A percentile compares a stretch with the other conserved stretches of the same genome.
Conservation (phyloP, 2,113 vertebrate species). For the Octodon degus region DNA sequence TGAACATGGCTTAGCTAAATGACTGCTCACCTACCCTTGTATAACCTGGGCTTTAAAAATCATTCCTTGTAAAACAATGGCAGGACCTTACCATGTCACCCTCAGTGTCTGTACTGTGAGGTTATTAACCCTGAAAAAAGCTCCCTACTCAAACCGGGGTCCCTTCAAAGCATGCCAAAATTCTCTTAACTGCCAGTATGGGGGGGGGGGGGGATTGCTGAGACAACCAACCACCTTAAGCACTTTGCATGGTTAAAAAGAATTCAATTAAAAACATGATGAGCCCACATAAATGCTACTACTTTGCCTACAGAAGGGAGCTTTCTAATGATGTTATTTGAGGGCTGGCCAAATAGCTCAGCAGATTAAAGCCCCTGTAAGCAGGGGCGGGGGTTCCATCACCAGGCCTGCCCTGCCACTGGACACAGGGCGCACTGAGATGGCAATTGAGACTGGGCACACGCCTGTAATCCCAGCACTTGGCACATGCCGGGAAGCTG, state of each 20-base stretch:
- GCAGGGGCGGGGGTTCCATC: no score
- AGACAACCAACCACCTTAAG: conserved; percentile 5
- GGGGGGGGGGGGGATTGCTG: neutral
- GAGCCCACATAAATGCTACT: neutral
- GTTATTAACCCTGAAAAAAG: conserved; percentile 40
- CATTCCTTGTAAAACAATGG: conserved; percentile 61
- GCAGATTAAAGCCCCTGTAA: no score
- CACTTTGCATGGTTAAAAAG: conserved; percentile 36
- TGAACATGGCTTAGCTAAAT: conserved; percentile 52
- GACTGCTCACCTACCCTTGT: neutral
- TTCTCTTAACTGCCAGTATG: neutral
- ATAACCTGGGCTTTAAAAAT: conserved; percentile 46
- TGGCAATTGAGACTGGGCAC: no score
- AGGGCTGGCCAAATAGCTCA: no score
- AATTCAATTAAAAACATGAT: conserved; percentile 22
- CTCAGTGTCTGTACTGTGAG: conserved; percentile 35
- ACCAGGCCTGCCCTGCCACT: no score
- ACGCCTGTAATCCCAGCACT: no score
- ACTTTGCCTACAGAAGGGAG: neutral
- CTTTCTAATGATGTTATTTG: neutral
- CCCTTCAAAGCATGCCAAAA: conserved; percentile 13
- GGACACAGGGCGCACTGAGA: no score
- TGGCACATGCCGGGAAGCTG: no score
- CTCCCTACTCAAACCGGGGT: neutral
- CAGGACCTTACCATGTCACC: conserved; percentile 61